Base-by-base conservation (phyloP, 1,140 invertebrate genomes). In the Anadara kagoshimensis region DNA sequence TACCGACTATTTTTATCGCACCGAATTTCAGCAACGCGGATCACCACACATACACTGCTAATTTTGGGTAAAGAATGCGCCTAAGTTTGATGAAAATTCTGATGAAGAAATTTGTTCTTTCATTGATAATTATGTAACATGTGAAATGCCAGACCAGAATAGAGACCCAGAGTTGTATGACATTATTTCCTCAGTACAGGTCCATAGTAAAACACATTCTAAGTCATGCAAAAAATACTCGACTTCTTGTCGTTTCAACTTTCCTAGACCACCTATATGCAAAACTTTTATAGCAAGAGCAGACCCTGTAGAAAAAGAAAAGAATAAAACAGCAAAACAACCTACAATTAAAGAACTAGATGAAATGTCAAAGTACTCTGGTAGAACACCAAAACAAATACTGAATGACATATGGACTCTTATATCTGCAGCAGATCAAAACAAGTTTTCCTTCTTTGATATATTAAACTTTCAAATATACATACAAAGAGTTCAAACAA, bases 11-110 rank as follows among this genome's bases (percentile, higher is more conserved):
- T 76, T 74, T 66, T 85, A 79, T 68, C 75, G 84, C 43, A 84
- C 89, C 53, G 86, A 90, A 76, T 90, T 88, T 76, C 89, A 90
- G 68, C 86, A 90, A 68, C 80, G 88, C 22, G 89, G 89, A n/a
- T 86, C 79, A 66, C 88, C 89, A 18, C 89, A 90, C 77, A 65
- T 87, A 14, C 89, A 90, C 66, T 79, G 85, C 24, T 70, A 90
- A 7, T 58, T 87, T 24, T 90, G 89, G 87, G 63, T 89, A 2
- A 70, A 87, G 69, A 76, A 86, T 80, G 72, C 81, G 45, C 88
- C 88, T 53, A 58, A 57, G 56, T 84, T n/a, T n/a, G n/a, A n/a
- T n/a, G n/a, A n/a, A n/a, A n/a, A n/a, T n/a, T n/a, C n/a, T n/a
- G n/a, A n/a, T 47, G 54, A 61, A 41, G 53, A 67, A 47, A 43